Evolutionary conservation across 2,888 invertebrate species (phyloP).

Genomic region (Sceliomorpha sp.): DNA sequence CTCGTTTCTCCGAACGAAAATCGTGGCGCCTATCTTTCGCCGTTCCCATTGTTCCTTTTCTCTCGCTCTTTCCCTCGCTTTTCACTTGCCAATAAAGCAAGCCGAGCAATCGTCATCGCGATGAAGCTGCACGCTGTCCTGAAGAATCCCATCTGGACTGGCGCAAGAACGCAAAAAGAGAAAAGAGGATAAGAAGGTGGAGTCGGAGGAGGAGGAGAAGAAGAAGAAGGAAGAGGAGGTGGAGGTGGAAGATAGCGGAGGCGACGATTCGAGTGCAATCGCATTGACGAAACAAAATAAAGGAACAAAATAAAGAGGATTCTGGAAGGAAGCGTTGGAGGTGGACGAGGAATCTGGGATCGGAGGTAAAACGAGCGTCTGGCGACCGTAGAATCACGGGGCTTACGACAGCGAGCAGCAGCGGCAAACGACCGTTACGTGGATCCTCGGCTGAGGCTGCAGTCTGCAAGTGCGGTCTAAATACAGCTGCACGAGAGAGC

Average conservation of each 20-base stretch:
- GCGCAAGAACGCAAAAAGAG: not conserved
- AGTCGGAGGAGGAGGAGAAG: not conserved
- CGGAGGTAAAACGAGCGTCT: constrained; percentile 26
- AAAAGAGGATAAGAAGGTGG: not conserved
- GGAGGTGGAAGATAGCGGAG: constrained; percentile 2
- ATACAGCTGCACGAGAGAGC: constrained; percentile 9
- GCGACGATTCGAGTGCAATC: constrained; percentile 19
- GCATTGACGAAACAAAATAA: constrained; percentile 30
- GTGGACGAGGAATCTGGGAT: constrained; percentile 3
- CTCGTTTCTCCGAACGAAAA: not conserved
- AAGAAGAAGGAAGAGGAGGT: not conserved
- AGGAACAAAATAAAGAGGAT: not conserved
- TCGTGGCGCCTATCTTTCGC: not conserved
- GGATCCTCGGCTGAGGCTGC: constrained; percentile 33
- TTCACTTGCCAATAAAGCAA: constrained; percentile 5
- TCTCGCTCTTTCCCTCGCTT: not conserved
- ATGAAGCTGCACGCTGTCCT: not conserved
- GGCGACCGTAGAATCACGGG: constrained; percentile 27
- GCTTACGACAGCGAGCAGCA: constrained; percentile 19
- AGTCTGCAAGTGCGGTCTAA: constrained; percentile 18
- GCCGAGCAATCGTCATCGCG: constrained; percentile 9
- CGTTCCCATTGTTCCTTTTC: not conserved
- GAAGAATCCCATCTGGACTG: constrained; percentile 7
- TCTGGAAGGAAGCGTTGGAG: too few species aligned
- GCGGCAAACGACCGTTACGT: constrained; percentile 51